Evolutionary conservation across 1,140 invertebrate genomes (phyloP), one percentile per base, ranked within the genome.

Genomic region (Euura lappo): DNA sequence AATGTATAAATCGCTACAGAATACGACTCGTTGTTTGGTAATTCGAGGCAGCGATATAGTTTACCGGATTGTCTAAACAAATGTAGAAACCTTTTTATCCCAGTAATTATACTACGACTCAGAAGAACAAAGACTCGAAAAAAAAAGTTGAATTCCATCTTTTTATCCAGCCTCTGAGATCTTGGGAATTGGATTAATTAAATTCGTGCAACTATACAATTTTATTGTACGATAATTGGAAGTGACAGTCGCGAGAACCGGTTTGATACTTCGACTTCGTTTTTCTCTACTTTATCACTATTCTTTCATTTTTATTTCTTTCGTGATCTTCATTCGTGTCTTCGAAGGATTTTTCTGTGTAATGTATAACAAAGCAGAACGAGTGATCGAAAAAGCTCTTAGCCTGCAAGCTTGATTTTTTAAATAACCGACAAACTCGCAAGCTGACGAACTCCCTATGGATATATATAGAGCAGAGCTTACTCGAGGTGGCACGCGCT

Each of bases 401-500:
- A 28, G 28, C 28, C 51, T 45, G 46, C 10, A 51, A 70, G 3
- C 10, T 13, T 6, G 11, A 51, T 4, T 47, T 51, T 60, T 70
- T 69, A 47, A 13, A 45, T 45, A 68, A 44, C 68, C 13, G 6
- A 66, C 65, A 60, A 47, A 43, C 44, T 69, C 68, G 64, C 51
- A 6, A 7, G 71, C 10, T 67, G 68, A 65, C 43, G 44, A 45
- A 68, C 45, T 65, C 64, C 44, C 43, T 68, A 74, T 71, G 68
- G 47, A 72, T 75, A 75, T 73, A 73, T 77, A 77, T 70, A 68
- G 65, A 47, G 28, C 68, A 60, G 71, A 72, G 71, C 60, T 75
- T 75, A 74, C 68, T 71, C 70, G 66, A 68, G 71, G 47, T 60
- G 76, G 74, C 76, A 77, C 76, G 76, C 71, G 76, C 74, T 72